phyloP scores from a whole-genome alignment of 1,140 invertebrate genomes.

The Papilio helenus region DNA sequence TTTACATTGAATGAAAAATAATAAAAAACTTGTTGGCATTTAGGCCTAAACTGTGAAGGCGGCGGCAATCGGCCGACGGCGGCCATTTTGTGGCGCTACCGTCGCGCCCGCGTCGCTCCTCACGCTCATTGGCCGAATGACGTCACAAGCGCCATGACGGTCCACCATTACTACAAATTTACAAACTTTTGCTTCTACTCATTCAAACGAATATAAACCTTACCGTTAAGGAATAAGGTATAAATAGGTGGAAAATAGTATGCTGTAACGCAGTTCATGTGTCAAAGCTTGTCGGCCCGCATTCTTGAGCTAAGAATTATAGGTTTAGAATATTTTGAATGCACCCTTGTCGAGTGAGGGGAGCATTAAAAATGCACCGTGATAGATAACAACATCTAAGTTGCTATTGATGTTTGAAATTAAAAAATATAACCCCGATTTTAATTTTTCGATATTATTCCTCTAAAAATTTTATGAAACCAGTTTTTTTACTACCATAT shows the following conservation, averaged over 20 bases:
- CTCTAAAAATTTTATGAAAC: not conserved
- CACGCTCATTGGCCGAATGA: conserved; percentile 78
- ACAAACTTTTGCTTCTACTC: conserved; percentile 53
- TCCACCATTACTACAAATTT: conserved; percentile 70
- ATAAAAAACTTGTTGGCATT: conserved; percentile 65
- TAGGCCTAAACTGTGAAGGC: conserved; percentile 80
- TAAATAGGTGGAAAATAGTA: conserved; percentile 42
- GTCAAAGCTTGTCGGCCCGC: conserved; percentile 72
- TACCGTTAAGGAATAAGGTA: conserved; percentile 46
- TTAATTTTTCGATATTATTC: conserved; percentile 5
- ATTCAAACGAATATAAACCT: conserved; percentile 46
- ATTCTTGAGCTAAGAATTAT: conserved; percentile 76
- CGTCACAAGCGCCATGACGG: conserved; percentile 77
- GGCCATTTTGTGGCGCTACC: conserved; percentile 79
- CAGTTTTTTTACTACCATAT: not conserved
- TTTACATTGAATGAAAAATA: conserved; percentile 46
- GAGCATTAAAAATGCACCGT: conserved; percentile 70
- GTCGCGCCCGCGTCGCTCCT: conserved; percentile 66
- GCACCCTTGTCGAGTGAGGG: conserved; percentile 73
- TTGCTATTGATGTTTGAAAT: conserved; percentile 33
- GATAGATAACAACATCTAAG: conserved; percentile 58
- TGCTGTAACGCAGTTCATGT: conserved; percentile 54
- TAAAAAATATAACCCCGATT: conserved; percentile 18
- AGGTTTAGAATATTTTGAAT: conserved; percentile 77
- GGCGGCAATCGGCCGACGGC: conserved; percentile 73